Base-by-base conservation (phyloP, 2,888 invertebrate species). In the Yponomeuta cagnagella region DNA sequence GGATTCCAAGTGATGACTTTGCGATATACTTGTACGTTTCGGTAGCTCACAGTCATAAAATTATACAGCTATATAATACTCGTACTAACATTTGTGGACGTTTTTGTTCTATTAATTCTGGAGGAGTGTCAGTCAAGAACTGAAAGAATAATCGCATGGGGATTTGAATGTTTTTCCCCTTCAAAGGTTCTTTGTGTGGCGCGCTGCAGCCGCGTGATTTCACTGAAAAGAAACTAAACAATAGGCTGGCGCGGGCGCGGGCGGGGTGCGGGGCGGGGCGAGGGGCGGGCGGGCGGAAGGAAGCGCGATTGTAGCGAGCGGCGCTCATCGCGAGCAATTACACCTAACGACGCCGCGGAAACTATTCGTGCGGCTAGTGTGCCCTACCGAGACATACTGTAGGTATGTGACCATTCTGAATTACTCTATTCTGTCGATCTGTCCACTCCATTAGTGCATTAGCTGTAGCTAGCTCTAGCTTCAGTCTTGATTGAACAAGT, bases 291-390 rank as follows among this genome's bases (percentile, higher is more conserved):
- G 72, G 74, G 73, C 75, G 73, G 72, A 58, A 58, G 52, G 52
- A 58, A 58, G 15, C 12, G 52, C 52, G 52, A 58, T 58, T 58
- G 52, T 58, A 58, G 52, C 52, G 52, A 58, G 52, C 52, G 52
- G 78, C 77, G 80, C 84, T 85, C 81, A 83, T 78, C 78, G 73
- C 80, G 78, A 80, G 78, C 82, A 84, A 84, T 85, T 84, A 85
- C 80, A 78, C 77, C 73, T 64, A 64, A 30, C 64, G 30, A 30
- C 64, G 52, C 52, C 52, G 52, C 15, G 30, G 64, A 31, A 64
- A 64, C 64, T 64, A 6, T 5, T 58, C 52, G 15, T 63, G 23
- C 63, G 23, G 23, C 63, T 10, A 63, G 23, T 9, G 63, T 30
- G 23, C 8, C n/a, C n/a, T 2, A 30, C 30, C 10, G 63, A 23